These are phyloP conservation scores for Netelia inedita DNA, from an alignment of 2,888 invertebrate species.

Conservation along the genomic window DNA sequence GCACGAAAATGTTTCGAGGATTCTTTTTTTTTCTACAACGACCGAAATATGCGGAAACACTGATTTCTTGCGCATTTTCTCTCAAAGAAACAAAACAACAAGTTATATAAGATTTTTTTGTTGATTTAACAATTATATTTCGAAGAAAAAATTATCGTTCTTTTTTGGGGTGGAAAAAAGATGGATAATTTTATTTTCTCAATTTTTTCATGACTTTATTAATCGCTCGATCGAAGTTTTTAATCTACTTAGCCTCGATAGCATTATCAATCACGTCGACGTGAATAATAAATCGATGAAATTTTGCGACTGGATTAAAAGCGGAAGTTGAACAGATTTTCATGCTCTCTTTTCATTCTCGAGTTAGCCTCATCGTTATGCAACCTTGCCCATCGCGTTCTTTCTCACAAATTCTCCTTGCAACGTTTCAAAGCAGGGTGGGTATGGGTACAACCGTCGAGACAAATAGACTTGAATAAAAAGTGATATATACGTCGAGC, in stretches of 20 bases:
- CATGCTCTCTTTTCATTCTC: background rate
- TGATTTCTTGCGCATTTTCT: background rate
- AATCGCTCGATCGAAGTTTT: no score
- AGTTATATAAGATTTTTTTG: background rate
- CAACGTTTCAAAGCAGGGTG: background rate
- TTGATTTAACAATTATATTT: no score
- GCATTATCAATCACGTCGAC: background rate
- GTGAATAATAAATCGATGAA: background rate
- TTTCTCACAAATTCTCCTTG: background rate
- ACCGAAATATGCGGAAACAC: background rate
- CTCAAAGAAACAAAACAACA: background rate
- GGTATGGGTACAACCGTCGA: background rate
- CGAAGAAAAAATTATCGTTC: no score
- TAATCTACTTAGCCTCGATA: no score
- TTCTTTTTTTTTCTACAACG: background rate
- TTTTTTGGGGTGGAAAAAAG: no score
- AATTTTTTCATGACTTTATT: no score
- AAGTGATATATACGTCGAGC: conserved; percentile 17
- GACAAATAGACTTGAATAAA: conserved; percentile 7
- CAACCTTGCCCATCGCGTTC: background rate
- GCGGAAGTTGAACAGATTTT: background rate
- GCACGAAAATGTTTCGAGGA: background rate
- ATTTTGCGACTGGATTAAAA: background rate
- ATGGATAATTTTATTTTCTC: no score
- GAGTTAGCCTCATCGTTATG: background rate